phyloP scores from a whole-genome alignment of 1,140 invertebrate species.

The Drosophila orena region DNA sequence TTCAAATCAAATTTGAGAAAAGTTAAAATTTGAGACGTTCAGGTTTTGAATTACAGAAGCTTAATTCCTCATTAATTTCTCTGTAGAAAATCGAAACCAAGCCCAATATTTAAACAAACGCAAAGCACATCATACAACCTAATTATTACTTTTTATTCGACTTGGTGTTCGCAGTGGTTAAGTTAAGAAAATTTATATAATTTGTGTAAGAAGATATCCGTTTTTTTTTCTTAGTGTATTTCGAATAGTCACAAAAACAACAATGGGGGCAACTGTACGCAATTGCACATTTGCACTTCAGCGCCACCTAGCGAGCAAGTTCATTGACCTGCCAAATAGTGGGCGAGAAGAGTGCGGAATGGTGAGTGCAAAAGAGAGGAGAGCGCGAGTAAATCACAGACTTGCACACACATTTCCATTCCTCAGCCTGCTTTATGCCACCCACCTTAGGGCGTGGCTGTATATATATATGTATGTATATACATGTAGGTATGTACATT shows the following conservation, averaged over 20 bases:
- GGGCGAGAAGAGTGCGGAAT: slow-evolving; percentile 18
- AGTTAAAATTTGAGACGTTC: not conserved
- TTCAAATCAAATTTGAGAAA: not conserved
- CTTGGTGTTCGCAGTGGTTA: no score
- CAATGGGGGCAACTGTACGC: slow-evolving; percentile 66
- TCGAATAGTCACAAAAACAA: slow-evolving; percentile 28
- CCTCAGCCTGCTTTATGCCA: slow-evolving; percentile 7
- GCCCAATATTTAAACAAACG: no score
- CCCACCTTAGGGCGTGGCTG: slow-evolving; percentile 42
- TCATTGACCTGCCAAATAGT: slow-evolving; percentile 70
- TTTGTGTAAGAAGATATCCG: no score
- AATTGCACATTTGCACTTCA: slow-evolving; percentile 77
- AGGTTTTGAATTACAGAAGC: no score
- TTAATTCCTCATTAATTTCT: no score
- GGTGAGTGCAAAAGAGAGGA: slow-evolving; percentile 20
- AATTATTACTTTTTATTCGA: no score
- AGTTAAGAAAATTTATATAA: no score
- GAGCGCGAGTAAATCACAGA: slow-evolving; percentile 69
- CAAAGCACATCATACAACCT: no score
- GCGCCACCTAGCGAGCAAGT: slow-evolving; percentile 75
- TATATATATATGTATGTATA: no score
- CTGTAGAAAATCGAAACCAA: no score
- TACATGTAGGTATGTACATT: slow-evolving; percentile 7
- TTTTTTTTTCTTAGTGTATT: slow-evolving; percentile 6
- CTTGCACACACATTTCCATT: slow-evolving; percentile 50